Percentiles rank a stretch among this genome's conserved stretches.
Conservation (phyloP, 2,888 invertebrate species). For the Crioceris asparagi region DNA sequence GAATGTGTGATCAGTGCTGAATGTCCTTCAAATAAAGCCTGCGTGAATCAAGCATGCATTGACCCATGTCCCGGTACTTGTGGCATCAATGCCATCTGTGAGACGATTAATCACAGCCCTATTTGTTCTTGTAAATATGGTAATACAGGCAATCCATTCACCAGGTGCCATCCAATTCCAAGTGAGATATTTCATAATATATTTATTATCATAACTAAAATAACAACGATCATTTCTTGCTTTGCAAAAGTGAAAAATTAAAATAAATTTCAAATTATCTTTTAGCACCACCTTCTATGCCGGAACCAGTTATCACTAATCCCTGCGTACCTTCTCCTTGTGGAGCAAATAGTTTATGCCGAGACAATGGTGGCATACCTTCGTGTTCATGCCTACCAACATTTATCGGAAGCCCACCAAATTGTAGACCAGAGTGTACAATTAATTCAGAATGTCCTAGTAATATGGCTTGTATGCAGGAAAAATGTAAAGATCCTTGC, state of each 20-base stretch:
- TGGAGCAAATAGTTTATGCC: slow-evolving; percentile 54
- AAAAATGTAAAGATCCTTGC: slow-evolving; percentile 63
- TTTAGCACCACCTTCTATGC: slow-evolving; percentile 22
- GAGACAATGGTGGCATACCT: slow-evolving; percentile 47
- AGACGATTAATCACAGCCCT: slow-evolving; percentile 54
- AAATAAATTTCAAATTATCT: slow-evolving; percentile 3
- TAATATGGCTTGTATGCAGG: slow-evolving; percentile 60
- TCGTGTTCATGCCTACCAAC: slow-evolving; percentile 56
- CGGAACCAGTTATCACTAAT: slow-evolving; percentile 39
- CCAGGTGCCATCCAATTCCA: slow-evolving; percentile 50
- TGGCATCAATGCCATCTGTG: slow-evolving; percentile 41
- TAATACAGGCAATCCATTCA: slow-evolving; percentile 63
- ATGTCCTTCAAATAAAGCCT: slow-evolving; percentile 40
- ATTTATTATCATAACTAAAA: neutral
- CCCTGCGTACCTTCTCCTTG: slow-evolving; percentile 64
- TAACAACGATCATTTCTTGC: neutral
- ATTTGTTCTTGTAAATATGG: slow-evolving; percentile 49
- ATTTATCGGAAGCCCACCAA: slow-evolving; percentile 60
- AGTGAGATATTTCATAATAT: slow-evolving; percentile 27
- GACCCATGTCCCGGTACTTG: slow-evolving; percentile 46
- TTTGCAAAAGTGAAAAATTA: neutral
- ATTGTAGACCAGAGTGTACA: slow-evolving; percentile 62
- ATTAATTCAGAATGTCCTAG: slow-evolving; percentile 62
- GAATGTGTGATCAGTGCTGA: slow-evolving; percentile 47
- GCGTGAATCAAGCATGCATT: slow-evolving; percentile 32